A percentile compares a stretch with the other conserved stretches of the same genome.
phyloP scores from a whole-genome alignment of 2,888 invertebrate species.

The Vanessa cardui region DNA sequence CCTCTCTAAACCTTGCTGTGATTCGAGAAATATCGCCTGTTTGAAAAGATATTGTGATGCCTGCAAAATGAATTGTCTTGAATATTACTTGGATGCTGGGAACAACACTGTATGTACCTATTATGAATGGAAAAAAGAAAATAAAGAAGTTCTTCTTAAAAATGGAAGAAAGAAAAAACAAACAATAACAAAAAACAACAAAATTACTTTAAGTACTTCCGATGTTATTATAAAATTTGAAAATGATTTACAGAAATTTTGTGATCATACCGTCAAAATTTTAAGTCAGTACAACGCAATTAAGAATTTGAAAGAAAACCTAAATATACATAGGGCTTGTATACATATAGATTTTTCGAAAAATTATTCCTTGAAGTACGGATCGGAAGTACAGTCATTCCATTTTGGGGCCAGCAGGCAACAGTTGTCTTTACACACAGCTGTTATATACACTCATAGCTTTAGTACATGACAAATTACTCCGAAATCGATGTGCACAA shows the following conservation, averaged over 20 bases:
- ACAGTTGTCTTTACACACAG: too few relatives aligned
- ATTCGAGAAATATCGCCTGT: background rate
- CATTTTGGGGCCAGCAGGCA: too few relatives aligned
- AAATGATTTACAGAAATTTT: slow-evolving; percentile 12
- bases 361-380: too few relatives aligned
- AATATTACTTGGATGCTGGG: background rate
- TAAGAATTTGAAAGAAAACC: too few relatives aligned
- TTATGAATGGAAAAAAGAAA: background rate
- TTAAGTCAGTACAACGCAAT: background rate
- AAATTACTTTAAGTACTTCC: slow-evolving; percentile 2
- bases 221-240: slow-evolving; percentile 13
- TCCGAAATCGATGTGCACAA: background rate
- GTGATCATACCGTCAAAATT: slow-evolving; percentile 25
- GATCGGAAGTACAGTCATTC: too few relatives aligned
- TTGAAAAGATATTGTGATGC: background rate
- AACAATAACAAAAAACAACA: background rate
- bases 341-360: too few relatives aligned
- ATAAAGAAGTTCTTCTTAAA: background rate
- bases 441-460: too few relatives aligned
- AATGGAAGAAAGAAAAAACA: background rate
- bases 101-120: background rate
- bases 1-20: background rate
- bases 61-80: background rate
- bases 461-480: too few relatives aligned
- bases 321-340: too few relatives aligned